A percentile compares a stretch with the other conserved stretches of the same genome.
These are phyloP conservation scores for Mactra quadrangularis DNA, from an alignment of 1,140 invertebrate genomes.

Conservation along the genomic window DNA sequence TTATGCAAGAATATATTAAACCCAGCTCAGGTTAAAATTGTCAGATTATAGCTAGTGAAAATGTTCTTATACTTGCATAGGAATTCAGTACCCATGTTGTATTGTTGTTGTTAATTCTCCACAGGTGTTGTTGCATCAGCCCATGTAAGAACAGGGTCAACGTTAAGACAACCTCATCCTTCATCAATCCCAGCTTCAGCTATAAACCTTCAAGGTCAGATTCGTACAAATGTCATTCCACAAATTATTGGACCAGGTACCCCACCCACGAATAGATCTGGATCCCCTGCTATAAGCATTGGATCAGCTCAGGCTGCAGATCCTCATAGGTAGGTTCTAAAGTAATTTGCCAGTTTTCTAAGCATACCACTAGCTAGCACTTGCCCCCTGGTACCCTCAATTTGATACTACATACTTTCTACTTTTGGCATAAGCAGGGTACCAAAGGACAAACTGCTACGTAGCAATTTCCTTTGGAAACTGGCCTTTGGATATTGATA, in stretches of 20 bases:
- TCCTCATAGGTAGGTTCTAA: conserved; percentile 42
- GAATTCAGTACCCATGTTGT: too few relatives aligned
- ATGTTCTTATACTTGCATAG: too few relatives aligned
- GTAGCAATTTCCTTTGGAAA: not conserved
- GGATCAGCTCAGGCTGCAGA: conserved; percentile 25
- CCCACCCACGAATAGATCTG: conserved; percentile 44
- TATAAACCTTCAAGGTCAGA: conserved; percentile 41
- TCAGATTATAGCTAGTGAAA: too few relatives aligned
- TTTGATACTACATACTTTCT: too few relatives aligned
- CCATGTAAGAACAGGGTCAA: conserved; percentile 28
- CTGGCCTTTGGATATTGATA: not conserved
- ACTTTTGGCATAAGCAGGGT: too few relatives aligned
- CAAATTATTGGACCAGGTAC: conserved; percentile 37
- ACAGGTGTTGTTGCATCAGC: conserved; percentile 24
- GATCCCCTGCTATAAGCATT: conserved; percentile 46
- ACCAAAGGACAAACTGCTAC: too few relatives aligned
- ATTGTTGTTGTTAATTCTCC: not conserved
- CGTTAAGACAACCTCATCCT: conserved; percentile 24
- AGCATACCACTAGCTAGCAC: too few relatives aligned
- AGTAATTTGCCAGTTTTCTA: too few relatives aligned
- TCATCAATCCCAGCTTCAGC: conserved; percentile 29
- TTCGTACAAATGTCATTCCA: conserved; percentile 36
- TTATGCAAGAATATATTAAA: too few relatives aligned
- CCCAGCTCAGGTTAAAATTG: too few relatives aligned
- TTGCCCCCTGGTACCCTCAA: too few relatives aligned